Percentiles rank a stretch among this genome's conserved stretches.
phyloP scores from a whole-genome alignment of 2,113 vertebrate genomes.

The Corythoichthys intestinalis region DNA sequence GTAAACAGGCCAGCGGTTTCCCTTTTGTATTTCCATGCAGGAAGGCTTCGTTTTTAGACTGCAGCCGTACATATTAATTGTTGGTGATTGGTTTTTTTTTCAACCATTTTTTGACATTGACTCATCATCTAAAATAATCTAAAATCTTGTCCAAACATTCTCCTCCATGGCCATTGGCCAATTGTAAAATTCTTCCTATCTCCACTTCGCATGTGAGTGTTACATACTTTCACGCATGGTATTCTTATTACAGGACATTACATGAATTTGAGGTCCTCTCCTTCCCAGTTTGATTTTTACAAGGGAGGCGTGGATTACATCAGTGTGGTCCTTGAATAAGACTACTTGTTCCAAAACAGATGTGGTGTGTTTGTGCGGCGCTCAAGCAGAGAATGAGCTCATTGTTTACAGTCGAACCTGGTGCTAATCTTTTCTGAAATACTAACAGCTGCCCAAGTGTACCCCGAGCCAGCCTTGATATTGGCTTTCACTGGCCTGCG shows the following conservation, averaged over 20 bases:
- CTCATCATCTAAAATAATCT: not conserved
- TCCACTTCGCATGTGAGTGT: not conserved
- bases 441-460: constrained; percentile 69
- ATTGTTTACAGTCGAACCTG: constrained; percentile 73
- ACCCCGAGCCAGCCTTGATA: constrained; percentile 42
- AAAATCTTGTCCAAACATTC: not conserved
- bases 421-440: constrained; percentile 71
- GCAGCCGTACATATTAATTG: not conserved
- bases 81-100: not conserved
- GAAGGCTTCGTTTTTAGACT: too few relatives aligned
- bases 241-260: constrained; percentile 9
- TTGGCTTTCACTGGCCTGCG: constrained; percentile 5
- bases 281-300: constrained; percentile 34
- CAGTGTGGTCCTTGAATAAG: constrained; percentile 61
- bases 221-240: not conserved
- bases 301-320: constrained; percentile 51
- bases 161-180: not conserved
- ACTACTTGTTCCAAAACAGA: constrained; percentile 69
- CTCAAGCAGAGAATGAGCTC: constrained; percentile 68
- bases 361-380: constrained; percentile 53
- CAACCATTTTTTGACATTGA: not conserved
- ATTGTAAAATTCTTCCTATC: not conserved
- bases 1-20: too few relatives aligned
- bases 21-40: too few relatives aligned
- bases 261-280: constrained; percentile 25